These are phyloP conservation scores for Theretra japonica DNA, from an alignment of 2,888 invertebrate species.

Conservation along the genomic window DNA sequence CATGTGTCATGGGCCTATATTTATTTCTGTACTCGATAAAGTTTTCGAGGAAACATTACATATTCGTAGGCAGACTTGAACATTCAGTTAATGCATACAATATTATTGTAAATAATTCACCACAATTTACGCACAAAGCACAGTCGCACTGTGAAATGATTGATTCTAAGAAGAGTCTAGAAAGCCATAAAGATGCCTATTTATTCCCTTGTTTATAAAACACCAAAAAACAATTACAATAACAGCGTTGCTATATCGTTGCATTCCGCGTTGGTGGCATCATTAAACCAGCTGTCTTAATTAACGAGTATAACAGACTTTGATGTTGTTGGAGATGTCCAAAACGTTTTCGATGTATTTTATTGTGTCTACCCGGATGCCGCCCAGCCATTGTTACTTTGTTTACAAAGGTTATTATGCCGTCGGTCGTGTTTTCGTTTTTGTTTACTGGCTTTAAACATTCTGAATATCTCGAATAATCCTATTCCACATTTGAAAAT, in stretches of 20 bases:
- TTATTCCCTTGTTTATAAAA: not conserved
- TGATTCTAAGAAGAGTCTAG: not conserved
- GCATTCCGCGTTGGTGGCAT: slow-evolving; percentile 12
- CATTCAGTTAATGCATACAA: not conserved
- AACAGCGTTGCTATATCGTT: not conserved
- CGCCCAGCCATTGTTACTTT: slow-evolving; percentile 25
- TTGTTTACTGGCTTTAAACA: slow-evolving; percentile 1
- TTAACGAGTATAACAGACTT: slow-evolving; percentile 16
- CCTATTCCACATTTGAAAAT: not conserved
- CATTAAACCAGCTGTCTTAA: slow-evolving; percentile 14
- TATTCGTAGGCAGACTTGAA: not conserved
- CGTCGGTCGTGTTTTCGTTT: slow-evolving; percentile 5
- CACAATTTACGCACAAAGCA: not conserved
- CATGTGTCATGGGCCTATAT: not conserved
- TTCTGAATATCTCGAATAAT: not conserved
- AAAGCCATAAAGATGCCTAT: not conserved
- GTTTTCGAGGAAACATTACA: not conserved
- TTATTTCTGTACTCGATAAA: not conserved
- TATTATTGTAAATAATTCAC: slow-evolving; percentile 1
- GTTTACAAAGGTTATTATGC: slow-evolving; percentile 23
- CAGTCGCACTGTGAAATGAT: not conserved
- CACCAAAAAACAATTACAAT: not conserved
- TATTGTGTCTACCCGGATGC: slow-evolving; percentile 24
- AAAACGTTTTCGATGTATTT: slow-evolving; percentile 20
- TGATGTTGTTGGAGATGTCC: slow-evolving; percentile 25